Evolutionary conservation across 2,888 invertebrate genomes (phyloP).

Genomic region (Agrochola lota): DNA sequence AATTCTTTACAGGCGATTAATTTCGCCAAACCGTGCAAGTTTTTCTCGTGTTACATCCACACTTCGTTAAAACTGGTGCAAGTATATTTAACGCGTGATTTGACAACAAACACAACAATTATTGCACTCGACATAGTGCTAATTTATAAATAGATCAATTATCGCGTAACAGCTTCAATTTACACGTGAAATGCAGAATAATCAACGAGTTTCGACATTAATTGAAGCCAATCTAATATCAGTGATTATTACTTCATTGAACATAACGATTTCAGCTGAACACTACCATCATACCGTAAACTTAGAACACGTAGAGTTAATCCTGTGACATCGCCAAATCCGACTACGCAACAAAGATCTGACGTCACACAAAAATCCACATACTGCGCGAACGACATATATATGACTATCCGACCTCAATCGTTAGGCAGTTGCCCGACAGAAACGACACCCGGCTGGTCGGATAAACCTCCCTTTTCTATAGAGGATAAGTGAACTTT

Average conservation of each 20-base stretch:
- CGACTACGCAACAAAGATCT: no score
- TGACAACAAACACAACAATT: constrained; percentile 31
- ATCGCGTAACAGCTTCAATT: constrained; percentile 39
- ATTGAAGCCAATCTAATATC: constrained; percentile 4
- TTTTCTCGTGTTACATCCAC: constrained; percentile 25
- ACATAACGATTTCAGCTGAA: background rate
- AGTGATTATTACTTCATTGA: constrained; percentile 10
- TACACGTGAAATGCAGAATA: constrained; percentile 39
- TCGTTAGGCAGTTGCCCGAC: no score
- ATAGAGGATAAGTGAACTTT: no score
- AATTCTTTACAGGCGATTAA: background rate
- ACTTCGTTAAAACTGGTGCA: constrained; percentile 10
- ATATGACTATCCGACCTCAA: no score
- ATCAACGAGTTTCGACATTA: constrained; percentile 21
- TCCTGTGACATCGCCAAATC: no score
- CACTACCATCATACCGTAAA: background rate
- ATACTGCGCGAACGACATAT: no score
- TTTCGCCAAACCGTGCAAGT: constrained; percentile 9
- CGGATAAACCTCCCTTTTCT: no score
- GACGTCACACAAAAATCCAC: no score
- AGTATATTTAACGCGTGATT: constrained; percentile 45
- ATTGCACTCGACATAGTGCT: constrained; percentile 7
- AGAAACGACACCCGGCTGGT: no score
- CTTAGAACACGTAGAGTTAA: background rate
- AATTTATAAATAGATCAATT: constrained; percentile 45